These are phyloP conservation scores for Carollia perspicillata DNA, from an alignment of 2,113 vertebrate species.

Conservation along the genomic window DNA sequence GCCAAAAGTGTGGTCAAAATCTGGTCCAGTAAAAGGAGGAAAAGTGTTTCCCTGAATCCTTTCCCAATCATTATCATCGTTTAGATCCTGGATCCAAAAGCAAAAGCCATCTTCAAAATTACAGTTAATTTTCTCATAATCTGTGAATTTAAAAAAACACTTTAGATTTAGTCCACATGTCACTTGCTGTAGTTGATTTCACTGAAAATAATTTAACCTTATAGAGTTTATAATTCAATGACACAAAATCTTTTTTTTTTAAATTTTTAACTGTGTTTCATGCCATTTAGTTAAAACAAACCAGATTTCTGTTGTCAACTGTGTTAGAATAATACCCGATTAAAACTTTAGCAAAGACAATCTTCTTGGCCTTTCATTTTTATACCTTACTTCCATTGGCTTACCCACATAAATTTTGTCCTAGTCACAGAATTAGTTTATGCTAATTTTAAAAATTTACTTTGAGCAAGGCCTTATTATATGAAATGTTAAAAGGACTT, in stretches of 20 bases:
- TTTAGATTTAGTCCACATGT: background rate
- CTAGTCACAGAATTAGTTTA: background rate
- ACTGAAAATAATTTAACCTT: background rate
- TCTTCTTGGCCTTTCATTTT: background rate
- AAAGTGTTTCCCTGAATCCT: conserved; percentile 78
- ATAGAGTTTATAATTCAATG: background rate
- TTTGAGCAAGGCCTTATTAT: too few species aligned
- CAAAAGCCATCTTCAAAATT: conserved; percentile 91
- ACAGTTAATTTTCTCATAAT: conserved; percentile 89
- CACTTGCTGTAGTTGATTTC: background rate
- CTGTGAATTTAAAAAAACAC: conserved; percentile 77
- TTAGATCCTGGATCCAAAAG: conserved; percentile 88
- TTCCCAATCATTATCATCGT: conserved; percentile 86
- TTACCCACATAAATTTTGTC: background rate
- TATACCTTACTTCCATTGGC: background rate
- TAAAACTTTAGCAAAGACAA: background rate
- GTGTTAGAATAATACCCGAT: background rate
- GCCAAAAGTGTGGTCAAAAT: conserved; percentile 90
- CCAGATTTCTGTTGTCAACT: background rate
- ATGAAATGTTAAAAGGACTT: too few species aligned
- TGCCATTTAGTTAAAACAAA: background rate
- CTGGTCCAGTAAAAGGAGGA: conserved; percentile 85
- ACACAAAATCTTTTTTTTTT: background rate
- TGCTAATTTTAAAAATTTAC: background rate
- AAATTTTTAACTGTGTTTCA: background rate